These are phyloP conservation scores for Myathropa florea DNA, from an alignment of 2,888 invertebrate genomes.

Conservation along the genomic window DNA sequence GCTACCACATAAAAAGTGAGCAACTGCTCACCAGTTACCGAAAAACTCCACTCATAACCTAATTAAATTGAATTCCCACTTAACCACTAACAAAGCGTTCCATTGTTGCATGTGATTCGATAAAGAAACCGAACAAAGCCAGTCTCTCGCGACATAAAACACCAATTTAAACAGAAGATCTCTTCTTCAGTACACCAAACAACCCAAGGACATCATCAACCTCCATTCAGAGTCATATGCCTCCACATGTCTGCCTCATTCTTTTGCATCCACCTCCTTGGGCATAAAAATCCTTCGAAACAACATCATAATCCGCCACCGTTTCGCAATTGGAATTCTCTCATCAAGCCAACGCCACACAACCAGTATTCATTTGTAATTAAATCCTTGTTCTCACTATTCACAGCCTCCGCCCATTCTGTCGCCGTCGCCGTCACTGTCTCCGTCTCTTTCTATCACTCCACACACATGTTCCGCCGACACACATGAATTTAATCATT, in stretches of 20 bases:
- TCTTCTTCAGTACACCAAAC: not conserved
- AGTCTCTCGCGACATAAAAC: not conserved
- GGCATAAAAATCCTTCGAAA: not conserved
- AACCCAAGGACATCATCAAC: not conserved
- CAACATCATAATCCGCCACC: not conserved
- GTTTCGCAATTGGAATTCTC: conserved; percentile 6
- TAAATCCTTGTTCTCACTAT: conserved; percentile 35
- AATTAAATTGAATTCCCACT: not conserved
- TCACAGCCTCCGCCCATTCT: not conserved
- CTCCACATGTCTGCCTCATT: not conserved
- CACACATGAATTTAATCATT: conserved; percentile 46
- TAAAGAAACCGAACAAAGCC: not conserved
- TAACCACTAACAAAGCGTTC: not conserved
- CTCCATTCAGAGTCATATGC: not conserved
- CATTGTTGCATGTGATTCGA: not conserved
- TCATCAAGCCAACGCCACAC: conserved; percentile 4
- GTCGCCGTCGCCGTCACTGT: not conserved
- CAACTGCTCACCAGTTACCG: not conserved
- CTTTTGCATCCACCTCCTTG: not conserved
- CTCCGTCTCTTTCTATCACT: not conserved
- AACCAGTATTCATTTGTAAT: conserved; percentile 48
- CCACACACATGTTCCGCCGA: not conserved
- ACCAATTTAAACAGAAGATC: not conserved
- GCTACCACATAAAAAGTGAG: not conserved
- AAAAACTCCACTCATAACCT: not conserved